A percentile compares a stretch with the other conserved stretches of the same genome.
Evolutionary conservation across 2,113 vertebrate species (phyloP).

Genomic region (Larimichthys crocea): DNA sequence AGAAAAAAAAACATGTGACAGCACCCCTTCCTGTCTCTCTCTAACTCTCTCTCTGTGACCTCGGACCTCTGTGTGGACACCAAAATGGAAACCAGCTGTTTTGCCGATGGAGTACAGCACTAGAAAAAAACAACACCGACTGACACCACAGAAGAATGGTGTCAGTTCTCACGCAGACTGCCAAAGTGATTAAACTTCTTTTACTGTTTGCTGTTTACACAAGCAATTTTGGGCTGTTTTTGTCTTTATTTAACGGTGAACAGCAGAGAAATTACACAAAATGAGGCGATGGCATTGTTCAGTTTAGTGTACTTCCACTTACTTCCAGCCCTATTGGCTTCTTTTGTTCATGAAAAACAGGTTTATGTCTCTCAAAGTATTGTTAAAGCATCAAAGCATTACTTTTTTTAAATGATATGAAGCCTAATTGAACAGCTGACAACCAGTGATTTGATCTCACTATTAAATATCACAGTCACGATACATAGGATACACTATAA

Average conservation of each 20-base stretch:
- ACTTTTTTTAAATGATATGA: background rate
- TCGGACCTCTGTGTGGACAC: constrained; percentile 21
- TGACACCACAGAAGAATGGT: constrained; percentile 12
- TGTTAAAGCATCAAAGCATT: no score
- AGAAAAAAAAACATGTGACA: constrained; percentile 25
- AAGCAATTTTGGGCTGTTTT: background rate
- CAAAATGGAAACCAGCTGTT: constrained; percentile 55
- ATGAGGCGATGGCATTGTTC: background rate
- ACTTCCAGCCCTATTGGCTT: background rate
- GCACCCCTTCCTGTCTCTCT: background rate
- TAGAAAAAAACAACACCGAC: background rate
- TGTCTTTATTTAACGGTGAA: background rate
- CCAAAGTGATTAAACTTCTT: background rate
- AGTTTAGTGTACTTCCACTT: background rate
- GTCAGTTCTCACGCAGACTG: background rate
- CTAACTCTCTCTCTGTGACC: background rate
- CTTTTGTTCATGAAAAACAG: background rate
- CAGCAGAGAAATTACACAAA: background rate
- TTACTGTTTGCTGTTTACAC: background rate
- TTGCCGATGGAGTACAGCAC: background rate
- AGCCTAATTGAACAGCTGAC: background rate
- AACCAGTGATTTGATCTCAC: background rate
- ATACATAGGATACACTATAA: background rate
- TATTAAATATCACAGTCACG: no score
- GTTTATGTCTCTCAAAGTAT: no score